Evolutionary conservation across 2,113 vertebrate genomes (phyloP).

Genomic region (Siniperca knerii): DNA sequence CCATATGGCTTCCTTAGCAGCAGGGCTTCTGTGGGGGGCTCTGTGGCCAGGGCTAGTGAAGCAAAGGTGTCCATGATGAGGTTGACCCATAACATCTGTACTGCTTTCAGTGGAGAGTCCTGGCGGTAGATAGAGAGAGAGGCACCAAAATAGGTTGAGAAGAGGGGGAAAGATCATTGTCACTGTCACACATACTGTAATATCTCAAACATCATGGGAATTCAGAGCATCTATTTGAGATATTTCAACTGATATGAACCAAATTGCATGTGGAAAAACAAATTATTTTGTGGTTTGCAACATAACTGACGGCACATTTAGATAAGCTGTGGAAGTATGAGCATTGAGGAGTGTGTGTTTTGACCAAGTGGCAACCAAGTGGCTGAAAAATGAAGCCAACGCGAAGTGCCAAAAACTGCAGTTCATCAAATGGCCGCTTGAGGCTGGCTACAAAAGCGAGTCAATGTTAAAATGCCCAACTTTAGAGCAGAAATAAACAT

Average conservation of each 20-base stretch:
- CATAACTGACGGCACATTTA: not conserved
- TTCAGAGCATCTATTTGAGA: not conserved
- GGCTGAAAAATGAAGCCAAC: too few species aligned
- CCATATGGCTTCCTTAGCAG: constrained; percentile 96
- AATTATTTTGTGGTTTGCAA: not conserved
- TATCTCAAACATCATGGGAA: not conserved
- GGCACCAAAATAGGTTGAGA: not conserved
- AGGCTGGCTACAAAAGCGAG: too few species aligned
- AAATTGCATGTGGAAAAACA: not conserved
- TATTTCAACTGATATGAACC: not conserved
- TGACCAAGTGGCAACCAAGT: too few species aligned
- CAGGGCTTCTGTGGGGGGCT: constrained; percentile 97
- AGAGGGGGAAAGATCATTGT: not conserved
- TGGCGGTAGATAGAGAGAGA: constrained; percentile 64
- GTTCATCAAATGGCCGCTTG: too few species aligned
- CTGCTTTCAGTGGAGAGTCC: constrained; percentile 98
- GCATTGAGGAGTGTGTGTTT: not conserved
- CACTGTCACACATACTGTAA: not conserved
- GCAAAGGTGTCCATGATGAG: constrained; percentile 99
- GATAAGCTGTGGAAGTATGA: not conserved
- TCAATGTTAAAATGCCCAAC: too few species aligned
- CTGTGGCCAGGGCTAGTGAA: constrained; percentile 97
- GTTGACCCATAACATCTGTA: constrained; percentile 99
- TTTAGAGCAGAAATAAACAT: too few species aligned
- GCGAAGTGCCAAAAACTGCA: too few species aligned